phyloP scores from a whole-genome alignment of 2,113 vertebrate species.

The Crotalus viridis region DNA sequence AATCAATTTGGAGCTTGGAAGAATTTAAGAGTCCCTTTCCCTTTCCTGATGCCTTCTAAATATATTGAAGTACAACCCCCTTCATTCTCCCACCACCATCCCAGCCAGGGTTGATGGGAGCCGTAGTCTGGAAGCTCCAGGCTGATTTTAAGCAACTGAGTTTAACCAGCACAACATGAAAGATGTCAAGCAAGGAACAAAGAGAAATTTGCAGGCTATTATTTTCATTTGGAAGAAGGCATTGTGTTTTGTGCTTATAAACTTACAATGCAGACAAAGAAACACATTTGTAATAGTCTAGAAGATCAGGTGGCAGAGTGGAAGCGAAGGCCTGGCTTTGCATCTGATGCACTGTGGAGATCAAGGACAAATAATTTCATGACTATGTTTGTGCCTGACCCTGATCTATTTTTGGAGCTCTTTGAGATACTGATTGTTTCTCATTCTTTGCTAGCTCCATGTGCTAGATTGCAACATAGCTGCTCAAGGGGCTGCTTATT shows the following conservation, averaged over 20 bases:
- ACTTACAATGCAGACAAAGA: constrained; percentile 18
- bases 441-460: constrained; percentile 24
- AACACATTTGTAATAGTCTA: constrained; percentile 31
- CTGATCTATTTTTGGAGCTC: constrained; percentile 40
- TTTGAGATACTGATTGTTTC: constrained; percentile 46
- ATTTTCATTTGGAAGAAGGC: constrained; percentile 31
- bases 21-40: not conserved
- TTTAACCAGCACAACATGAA: not conserved
- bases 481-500: constrained; percentile 13
- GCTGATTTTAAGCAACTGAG: constrained; percentile 20
- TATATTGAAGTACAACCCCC: not conserved
- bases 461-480: not conserved
- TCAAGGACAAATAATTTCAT: constrained; percentile 23
- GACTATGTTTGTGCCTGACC: constrained; percentile 32
- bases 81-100: not conserved
- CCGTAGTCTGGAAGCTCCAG: not conserved
- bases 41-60: not conserved
- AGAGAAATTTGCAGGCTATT: not conserved
- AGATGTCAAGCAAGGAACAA: fast-evolving
- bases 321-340: constrained; percentile 23
- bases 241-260: constrained; percentile 32
- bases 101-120: not conserved
- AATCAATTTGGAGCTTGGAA: not conserved
- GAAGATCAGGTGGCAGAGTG: constrained; percentile 7
- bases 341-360: constrained; percentile 3